These are phyloP conservation scores for Melitaea cinxia DNA, from an alignment of 1,140 invertebrate genomes.

Conservation along the genomic window DNA sequence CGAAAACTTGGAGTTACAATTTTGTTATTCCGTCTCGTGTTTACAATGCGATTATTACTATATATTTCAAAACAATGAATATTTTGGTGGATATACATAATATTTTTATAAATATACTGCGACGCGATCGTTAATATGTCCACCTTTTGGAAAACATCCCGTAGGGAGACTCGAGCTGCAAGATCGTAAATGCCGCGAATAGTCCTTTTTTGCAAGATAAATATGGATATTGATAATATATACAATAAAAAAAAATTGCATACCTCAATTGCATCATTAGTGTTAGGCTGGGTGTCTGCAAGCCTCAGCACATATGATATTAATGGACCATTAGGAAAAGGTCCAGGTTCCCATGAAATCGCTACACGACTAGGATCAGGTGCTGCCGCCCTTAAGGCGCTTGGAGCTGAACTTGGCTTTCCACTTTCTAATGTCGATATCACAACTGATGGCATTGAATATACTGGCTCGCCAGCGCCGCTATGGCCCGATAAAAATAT, in stretches of 20 bases:
- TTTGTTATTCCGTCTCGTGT: too few species aligned
- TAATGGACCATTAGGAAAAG: slow-evolving; percentile 92
- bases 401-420: slow-evolving; percentile 87
- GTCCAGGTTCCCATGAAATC: slow-evolving; percentile 93
- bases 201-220: too few species aligned
- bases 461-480: slow-evolving; percentile 86
- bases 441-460: slow-evolving; percentile 89
- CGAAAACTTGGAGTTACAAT: too few species aligned
- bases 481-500: slow-evolving; percentile 85
- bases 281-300: slow-evolving; percentile 82
- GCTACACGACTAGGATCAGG: slow-evolving; percentile 92
- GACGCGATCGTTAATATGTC: too few species aligned
- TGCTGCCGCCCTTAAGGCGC: slow-evolving; percentile 88
- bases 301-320: slow-evolving; percentile 91
- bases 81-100: too few species aligned
- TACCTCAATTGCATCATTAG: slow-evolving; percentile 86
- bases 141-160: too few species aligned
- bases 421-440: slow-evolving; percentile 90
- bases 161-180: too few species aligned
- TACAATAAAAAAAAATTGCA: slow-evolving; percentile 7
- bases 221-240: neutral
- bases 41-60: too few species aligned
- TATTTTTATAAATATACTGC: too few species aligned
- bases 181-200: too few species aligned
- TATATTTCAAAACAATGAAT: too few species aligned